Evolutionary conservation across 2,113 vertebrate species (phyloP).

Genomic region (Oceanodroma tethys): DNA sequence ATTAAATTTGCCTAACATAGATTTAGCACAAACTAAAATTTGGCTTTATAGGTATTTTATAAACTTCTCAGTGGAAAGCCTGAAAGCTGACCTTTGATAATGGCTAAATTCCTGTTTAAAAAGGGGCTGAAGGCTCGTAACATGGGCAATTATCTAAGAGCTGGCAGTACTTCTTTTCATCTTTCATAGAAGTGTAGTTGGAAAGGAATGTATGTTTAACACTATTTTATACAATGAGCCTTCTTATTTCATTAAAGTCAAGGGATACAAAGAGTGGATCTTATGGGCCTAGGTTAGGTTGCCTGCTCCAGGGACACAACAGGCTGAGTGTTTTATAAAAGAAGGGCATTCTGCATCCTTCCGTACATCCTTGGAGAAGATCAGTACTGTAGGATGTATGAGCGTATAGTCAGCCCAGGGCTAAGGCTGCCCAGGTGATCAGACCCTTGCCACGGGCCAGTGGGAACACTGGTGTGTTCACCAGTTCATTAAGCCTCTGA

Average conservation of each 20-base stretch:
- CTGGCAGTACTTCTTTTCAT: conserved; percentile 29
- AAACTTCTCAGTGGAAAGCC: conserved; percentile 35
- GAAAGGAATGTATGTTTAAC: conserved; percentile 30
- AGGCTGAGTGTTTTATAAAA: neutral
- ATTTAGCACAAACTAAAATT: conserved; percentile 22
- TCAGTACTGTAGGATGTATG: rapidly evolving
- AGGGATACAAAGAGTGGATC: neutral
- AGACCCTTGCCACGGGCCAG: neutral
- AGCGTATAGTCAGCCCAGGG: neutral
- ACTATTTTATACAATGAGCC: neutral
- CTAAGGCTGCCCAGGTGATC: neutral
- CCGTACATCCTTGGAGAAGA: neutral
- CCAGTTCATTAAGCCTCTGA: neutral
- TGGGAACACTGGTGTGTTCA: neutral
- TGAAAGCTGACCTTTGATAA: conserved; percentile 43
- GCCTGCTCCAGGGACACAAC: neutral
- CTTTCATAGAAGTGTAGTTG: neutral
- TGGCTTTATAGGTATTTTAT: conserved; percentile 35
- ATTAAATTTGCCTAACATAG: conserved; percentile 38
- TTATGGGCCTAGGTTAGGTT: neutral
- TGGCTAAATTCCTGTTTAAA: conserved; percentile 28
- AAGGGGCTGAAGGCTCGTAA: conserved; percentile 37
- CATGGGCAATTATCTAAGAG: neutral
- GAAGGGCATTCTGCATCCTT: neutral
- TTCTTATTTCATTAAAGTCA: neutral